Evolutionary conservation across 2,888 invertebrate species (phyloP).

Genomic region (Epirrhoe tristata): DNA sequence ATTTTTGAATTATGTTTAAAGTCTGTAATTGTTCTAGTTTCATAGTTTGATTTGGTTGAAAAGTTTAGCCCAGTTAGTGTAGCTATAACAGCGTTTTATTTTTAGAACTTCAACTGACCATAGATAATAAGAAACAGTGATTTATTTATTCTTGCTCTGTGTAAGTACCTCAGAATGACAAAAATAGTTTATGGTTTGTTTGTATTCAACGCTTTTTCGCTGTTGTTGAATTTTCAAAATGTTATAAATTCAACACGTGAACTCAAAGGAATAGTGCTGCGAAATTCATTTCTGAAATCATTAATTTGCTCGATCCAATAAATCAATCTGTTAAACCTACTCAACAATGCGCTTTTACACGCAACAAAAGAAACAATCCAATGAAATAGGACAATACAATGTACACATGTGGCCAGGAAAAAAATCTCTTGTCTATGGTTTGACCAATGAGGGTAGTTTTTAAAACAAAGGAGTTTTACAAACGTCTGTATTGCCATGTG

Average conservation of each 20-base stretch:
- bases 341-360: constrained; percentile 12
- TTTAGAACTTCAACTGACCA: neutral
- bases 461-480: constrained; percentile 6
- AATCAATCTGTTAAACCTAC: constrained; percentile 16
- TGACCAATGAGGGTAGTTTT: neutral
- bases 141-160: neutral
- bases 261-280: neutral
- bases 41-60: neutral
- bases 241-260: neutral
- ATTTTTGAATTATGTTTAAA: constrained; percentile 28
- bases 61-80: neutral
- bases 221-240: no score
- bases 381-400: constrained; percentile 16
- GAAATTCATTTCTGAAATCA: neutral
- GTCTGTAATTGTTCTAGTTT: neutral
- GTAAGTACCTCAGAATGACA: neutral
- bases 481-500: constrained; percentile 6
- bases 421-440: constrained; percentile 10
- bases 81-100: neutral
- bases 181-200: no score
- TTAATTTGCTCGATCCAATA: constrained; percentile 10
- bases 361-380: constrained; percentile 14
- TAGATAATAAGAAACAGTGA: neutral
- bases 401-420: constrained; percentile 18
- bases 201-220: no score